Evolutionary conservation across 2,113 vertebrate species (phyloP), one percentile per base, ranked within the genome.

Genomic region (Crotalus helleri): DNA sequence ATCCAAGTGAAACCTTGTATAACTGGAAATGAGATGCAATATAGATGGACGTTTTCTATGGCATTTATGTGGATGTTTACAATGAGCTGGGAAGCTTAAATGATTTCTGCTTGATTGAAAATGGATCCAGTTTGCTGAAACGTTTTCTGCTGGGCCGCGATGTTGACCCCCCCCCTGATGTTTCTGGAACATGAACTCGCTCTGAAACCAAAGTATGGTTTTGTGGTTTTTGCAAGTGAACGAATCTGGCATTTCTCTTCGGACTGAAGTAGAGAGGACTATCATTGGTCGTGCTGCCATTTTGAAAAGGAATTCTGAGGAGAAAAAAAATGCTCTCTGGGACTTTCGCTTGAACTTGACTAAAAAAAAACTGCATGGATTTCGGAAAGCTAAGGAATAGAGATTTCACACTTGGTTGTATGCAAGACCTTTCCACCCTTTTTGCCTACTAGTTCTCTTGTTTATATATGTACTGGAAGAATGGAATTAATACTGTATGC

Each of bases 21-120:
- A 98, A 98, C 98, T 98, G 98, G 98, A 98, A 98, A 98, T 93
- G 95, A 97, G 98, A 98, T 97, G 98, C 98, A 98, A 98, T 98
- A 98, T 97, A 97, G 96, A 96, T 97, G 96, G 97, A 98, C 17
- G 97, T 95, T 96, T 97, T 96, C 98, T 92, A 97, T 97, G 97
- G 97, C 98, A 96, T 97, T 98, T 98, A 97, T 96, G 98, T 98
- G 98, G 98, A 97, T 98, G 98, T 98, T 99, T 98, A 98, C 98
- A 98, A 87, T 87, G 97, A 94, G 96, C 96, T 96, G 96, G 97
- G 95, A 96, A 97, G 92, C 96, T 97, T 97, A 97, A 95, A 96
- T 94, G 91, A 93, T 97, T 98, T 96, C 97, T 96, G 96, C 97
- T 94, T 95, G 92, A 90, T 97, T 97, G 97, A 97, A 97, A 97